These are phyloP conservation scores for Reticulitermes speratus DNA, from an alignment of 1,140 invertebrate genomes.

Conservation along the genomic window DNA sequence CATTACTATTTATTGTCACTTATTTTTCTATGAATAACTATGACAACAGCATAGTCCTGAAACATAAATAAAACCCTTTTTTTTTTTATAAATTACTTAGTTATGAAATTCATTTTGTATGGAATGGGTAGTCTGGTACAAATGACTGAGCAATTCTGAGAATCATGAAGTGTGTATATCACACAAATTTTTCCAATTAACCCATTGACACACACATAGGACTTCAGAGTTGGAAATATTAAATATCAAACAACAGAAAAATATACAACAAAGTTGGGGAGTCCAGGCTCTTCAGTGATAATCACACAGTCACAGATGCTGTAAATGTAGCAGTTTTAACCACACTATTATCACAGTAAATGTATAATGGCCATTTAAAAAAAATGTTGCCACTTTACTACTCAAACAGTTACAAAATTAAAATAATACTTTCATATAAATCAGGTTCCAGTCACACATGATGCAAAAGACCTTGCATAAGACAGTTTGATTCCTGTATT, in stretches of 20 bases:
- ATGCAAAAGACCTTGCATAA: neutral
- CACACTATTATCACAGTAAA: neutral
- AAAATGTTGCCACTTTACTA: neutral
- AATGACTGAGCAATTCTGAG: neutral
- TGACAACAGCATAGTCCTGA: neutral
- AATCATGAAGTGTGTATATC: neutral
- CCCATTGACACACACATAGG: neutral
- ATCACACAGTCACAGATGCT: neutral
- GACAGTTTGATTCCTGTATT: neutral
- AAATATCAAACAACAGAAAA: neutral
- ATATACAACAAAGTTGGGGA: neutral
- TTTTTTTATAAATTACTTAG: neutral
- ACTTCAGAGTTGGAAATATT: neutral
- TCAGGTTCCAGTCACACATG: neutral
- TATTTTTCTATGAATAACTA: neutral
- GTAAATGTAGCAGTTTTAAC: neutral
- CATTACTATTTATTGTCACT: conserved; percentile 6
- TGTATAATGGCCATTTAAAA: neutral
- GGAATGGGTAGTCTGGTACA: neutral
- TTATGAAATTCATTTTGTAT: neutral
- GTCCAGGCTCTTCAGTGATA: neutral
- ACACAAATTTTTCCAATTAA: neutral
- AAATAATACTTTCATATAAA: neutral
- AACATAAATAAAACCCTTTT: neutral
- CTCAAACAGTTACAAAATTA: neutral